Evolutionary conservation across 2,888 invertebrate genomes (phyloP).

Genomic region (Melanchra persicariae): DNA sequence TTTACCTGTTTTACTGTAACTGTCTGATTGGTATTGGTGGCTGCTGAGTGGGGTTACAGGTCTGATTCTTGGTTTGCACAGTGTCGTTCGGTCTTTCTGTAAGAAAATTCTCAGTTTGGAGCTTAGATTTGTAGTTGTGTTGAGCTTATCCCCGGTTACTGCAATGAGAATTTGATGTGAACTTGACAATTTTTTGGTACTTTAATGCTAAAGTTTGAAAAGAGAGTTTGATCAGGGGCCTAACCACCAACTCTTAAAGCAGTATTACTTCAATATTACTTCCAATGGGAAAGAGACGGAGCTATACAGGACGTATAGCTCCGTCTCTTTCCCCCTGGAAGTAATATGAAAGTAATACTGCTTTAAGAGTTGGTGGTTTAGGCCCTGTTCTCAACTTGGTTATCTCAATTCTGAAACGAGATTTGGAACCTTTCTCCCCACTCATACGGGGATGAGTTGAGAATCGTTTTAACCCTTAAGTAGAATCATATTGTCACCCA

Average conservation of each 20-base stretch:
- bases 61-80: background rate
- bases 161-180: background rate
- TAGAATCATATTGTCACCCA: background rate
- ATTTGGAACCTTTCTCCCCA: background rate
- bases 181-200: too few species aligned
- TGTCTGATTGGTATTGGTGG: background rate
- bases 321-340: too few species aligned
- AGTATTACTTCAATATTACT: too few species aligned
- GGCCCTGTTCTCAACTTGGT: background rate
- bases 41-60: background rate
- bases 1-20: conserved; percentile 7
- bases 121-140: background rate
- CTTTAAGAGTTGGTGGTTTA: too few species aligned
- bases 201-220: background rate
- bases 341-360: too few species aligned
- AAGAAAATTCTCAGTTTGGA: background rate
- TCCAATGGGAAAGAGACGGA: too few species aligned
- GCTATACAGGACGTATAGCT: too few species aligned
- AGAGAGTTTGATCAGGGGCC: too few species aligned
- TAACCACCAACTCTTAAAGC: too few species aligned
- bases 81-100: conserved; percentile 1
- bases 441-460: background rate
- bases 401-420: too few species aligned
- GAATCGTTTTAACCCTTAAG: background rate
- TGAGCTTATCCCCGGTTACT: background rate